Conservation (phyloP, 2,888 invertebrate species). For the Trissoscelio sp. region DNA sequence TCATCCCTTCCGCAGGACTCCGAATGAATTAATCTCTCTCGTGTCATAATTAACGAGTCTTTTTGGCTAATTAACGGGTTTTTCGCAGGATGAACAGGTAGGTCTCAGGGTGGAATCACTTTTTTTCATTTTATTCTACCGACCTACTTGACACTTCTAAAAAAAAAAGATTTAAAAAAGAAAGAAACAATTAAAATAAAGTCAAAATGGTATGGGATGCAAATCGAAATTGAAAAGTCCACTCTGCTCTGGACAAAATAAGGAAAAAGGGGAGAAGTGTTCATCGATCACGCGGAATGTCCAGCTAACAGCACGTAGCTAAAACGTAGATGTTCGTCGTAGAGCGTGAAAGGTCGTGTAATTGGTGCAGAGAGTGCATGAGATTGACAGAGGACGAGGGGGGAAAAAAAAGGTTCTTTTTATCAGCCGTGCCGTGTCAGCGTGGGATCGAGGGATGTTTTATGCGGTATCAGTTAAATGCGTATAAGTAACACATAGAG, state of each 20-base stretch:
- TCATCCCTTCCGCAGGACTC: slow-evolving; percentile 62
- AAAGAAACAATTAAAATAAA: background rate
- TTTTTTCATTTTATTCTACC: background rate
- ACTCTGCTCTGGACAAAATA: slow-evolving; percentile 21
- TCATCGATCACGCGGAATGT: slow-evolving; percentile 60
- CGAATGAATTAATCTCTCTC: slow-evolving; percentile 38
- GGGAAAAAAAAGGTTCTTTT: slow-evolving; percentile 30
- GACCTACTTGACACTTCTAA: slow-evolving; percentile 23
- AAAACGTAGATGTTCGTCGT: slow-evolving; percentile 64
- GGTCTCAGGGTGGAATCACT: background rate
- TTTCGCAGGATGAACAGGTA: slow-evolving; percentile 11
- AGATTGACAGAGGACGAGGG: slow-evolving; percentile 28
- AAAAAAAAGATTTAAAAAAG: background rate
- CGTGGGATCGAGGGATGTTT: slow-evolving; percentile 69
- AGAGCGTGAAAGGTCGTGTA: slow-evolving; percentile 59
- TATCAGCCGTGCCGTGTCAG: slow-evolving; percentile 67
- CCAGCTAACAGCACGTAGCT: slow-evolving; percentile 58
- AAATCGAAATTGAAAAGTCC: slow-evolving; percentile 21
- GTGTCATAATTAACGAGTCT: slow-evolving; percentile 26
- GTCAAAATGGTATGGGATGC: background rate
- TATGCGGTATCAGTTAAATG: slow-evolving; percentile 60
- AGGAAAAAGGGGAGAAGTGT: slow-evolving; percentile 23
- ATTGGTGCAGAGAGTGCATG: slow-evolving; percentile 43
- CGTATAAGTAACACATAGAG: slow-evolving; percentile 41
- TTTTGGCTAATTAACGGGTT: slow-evolving; percentile 4